phyloP scores from a whole-genome alignment of 2,888 invertebrate genomes.

The Megastigmus dorsalis region DNA sequence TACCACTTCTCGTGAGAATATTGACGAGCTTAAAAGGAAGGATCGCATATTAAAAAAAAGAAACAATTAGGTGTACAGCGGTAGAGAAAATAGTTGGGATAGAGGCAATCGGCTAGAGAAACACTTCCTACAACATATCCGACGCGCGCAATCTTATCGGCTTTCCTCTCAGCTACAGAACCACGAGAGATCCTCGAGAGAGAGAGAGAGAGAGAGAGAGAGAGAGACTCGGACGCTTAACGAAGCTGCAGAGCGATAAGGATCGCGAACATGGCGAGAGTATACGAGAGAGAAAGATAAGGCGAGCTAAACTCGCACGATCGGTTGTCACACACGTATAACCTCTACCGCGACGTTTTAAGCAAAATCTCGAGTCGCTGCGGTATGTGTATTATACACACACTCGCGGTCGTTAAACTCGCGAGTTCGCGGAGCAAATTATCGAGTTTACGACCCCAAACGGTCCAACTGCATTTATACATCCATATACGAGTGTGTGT shows the following conservation, averaged over 20 bases:
- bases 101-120: not conserved
- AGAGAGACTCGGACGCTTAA: not conserved
- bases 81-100: not conserved
- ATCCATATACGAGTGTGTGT: too few species aligned
- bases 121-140: conserved; percentile 6
- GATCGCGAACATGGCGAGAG: conserved; percentile 6
- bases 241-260: conserved; percentile 26
- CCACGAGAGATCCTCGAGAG: not conserved
- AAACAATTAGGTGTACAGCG: too few species aligned
- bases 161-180: not conserved
- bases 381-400: too few species aligned
- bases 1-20: too few species aligned
- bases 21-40: too few species aligned
- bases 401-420: conserved; percentile 28
- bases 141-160: too few species aligned
- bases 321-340: conserved; percentile 35
- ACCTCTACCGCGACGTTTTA: too few species aligned
- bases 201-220: not conserved
- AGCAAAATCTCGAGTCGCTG: too few species aligned
- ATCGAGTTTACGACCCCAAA: conserved; percentile 13
- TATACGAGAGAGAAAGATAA: not conserved
- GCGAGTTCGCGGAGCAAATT: not conserved
- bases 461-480: too few species aligned
- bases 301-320: too few species aligned
- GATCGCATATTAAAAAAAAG: too few species aligned